Evolutionary conservation across 2,888 invertebrate genomes (phyloP).

Genomic region (Drosophila nigricruria): DNA sequence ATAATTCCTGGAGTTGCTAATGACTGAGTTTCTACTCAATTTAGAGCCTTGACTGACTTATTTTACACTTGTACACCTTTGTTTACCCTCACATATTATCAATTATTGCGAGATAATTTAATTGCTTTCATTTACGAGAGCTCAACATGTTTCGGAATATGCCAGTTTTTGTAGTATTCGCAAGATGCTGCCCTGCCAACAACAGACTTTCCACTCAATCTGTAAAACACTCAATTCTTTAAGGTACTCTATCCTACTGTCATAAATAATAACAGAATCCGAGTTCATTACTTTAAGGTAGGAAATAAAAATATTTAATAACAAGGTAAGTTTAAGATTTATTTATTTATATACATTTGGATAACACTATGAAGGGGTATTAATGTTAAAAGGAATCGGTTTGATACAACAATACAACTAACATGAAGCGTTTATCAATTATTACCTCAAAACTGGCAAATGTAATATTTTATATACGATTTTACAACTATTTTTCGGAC

Average conservation of each 20-base stretch:
- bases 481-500: not conserved
- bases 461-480: not conserved
- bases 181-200: not conserved
- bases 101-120: too few species aligned
- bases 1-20: not conserved
- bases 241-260: too few species aligned
- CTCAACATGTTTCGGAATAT: not conserved
- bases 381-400: conserved; percentile 11
- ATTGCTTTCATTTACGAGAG: too few species aligned
- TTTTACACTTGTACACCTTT: not conserved
- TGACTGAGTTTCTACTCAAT: not conserved
- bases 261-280: not conserved
- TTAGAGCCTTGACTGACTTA: not conserved
- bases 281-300: not conserved
- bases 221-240: not conserved
- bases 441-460: not conserved
- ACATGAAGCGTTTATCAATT: not conserved
- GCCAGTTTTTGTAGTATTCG: too few species aligned
- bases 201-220: not conserved
- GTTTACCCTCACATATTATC: not conserved
- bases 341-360: conserved; percentile 5
- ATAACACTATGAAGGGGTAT: not conserved
- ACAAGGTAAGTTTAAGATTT: not conserved
- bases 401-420: not conserved
- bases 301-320: not conserved